Base-by-base conservation (phyloP, 2,797 vertebrate species). In the Malurus splendens region DNA sequence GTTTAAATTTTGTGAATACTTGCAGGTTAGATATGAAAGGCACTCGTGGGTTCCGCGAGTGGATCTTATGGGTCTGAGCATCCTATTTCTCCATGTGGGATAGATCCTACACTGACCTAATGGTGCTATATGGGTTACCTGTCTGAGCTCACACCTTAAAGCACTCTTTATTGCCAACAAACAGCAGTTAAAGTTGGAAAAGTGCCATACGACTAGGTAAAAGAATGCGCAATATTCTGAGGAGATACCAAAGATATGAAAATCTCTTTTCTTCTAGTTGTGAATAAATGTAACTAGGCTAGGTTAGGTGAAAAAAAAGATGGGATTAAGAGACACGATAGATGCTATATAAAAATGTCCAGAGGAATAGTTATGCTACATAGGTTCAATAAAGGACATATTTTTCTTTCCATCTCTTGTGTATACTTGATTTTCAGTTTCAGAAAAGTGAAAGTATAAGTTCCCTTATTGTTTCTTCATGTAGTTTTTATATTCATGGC, bases 61-160 rank as follows among this genome's bases (percentile, higher is more conserved):
- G 23, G 14, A 11, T 33, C 6, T 42, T 48, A n/a, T 0, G 0
- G 0, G 9, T 25, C 24, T 72, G 38, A 44, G 7, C 60, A 48
- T 44, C 13, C n/a, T 39, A 7, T 15, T 86, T 60, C 17, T 7
- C 10, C 5, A 2, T 1, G 3, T 38, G 36, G 28, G 38, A 54
- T 3, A 55, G 47, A 45, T 30, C 12, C 13, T 18, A 12, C 36
- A 19, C 18, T 57, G 13, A 12, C 36, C 14, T 38, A 24, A 28
- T 4, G 2, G 5, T 54, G 4, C 17, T 48, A 25, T 18, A 54
- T 6, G 6, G 12, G 4, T 50, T 52, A 24, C 9, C 8, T 14
- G 3, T 28, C 12, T 59, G 18, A 72, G 20, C 14, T 76, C 9
- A 42, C 11, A 50, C 3, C 6, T 67, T 77, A 41, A 55, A 66